Conservation (phyloP, 2,888 invertebrate species). For the Epinotia ramella region DNA sequence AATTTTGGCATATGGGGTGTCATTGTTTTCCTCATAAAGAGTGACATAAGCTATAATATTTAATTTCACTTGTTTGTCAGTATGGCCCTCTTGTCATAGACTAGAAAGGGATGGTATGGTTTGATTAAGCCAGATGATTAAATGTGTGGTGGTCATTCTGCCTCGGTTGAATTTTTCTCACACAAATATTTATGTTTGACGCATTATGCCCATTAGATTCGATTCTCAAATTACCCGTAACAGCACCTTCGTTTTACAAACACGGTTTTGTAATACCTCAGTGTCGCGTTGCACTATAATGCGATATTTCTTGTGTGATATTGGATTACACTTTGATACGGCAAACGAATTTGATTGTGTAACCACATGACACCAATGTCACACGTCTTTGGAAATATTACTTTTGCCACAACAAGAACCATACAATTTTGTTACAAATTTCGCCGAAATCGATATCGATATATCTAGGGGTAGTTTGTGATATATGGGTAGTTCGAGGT, state of each 20-base stretch:
- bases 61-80: no score
- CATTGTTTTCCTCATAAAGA: no score
- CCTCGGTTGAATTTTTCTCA: conserved; percentile 8
- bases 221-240: conserved; percentile 40
- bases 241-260: conserved; percentile 23
- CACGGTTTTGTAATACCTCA: conserved; percentile 36
- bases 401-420: background rate
- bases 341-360: conserved; percentile 36
- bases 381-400: conserved; percentile 3
- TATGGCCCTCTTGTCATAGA: no score
- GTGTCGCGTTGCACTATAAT: conserved; percentile 41
- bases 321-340: conserved; percentile 39
- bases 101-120: no score
- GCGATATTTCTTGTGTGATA: conserved; percentile 34
- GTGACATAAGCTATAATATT: no score
- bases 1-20: no score
- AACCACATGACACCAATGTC: conserved; percentile 4
- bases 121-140: no score
- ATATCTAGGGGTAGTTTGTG: no score
- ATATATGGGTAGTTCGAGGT: background rate
- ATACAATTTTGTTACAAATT: background rate
- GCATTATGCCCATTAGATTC: conserved; percentile 21
- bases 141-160: background rate
- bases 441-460: background rate
- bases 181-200: conserved; percentile 31